phyloP scores from a whole-genome alignment of 2,113 vertebrate genomes.

The Proteles cristata region DNA sequence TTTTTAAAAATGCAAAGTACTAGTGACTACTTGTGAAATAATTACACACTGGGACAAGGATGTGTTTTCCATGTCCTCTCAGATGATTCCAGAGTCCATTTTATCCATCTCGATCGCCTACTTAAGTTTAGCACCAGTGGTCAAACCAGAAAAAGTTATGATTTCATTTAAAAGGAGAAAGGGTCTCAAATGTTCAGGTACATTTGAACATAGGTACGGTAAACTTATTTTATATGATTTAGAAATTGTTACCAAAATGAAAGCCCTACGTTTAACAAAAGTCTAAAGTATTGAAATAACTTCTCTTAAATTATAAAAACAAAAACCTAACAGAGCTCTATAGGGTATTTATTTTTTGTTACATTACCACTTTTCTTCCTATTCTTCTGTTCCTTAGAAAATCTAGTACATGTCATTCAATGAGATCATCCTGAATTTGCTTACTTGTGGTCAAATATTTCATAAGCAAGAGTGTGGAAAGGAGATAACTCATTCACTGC shows the following conservation, averaged over 20 bases:
- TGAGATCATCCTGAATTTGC: slow-evolving; percentile 56
- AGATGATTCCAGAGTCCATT: neutral
- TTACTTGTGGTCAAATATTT: slow-evolving; percentile 68
- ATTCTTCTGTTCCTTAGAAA: slow-evolving; percentile 24
- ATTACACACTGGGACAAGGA: neutral
- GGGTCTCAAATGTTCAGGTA: neutral
- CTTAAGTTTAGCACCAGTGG: neutral
- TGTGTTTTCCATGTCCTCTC: neutral
- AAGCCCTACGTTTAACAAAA: neutral
- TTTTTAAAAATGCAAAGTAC: neutral
- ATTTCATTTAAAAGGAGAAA: neutral
- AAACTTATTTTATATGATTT: neutral
- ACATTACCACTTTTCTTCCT: neutral
- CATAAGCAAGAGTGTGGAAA: slow-evolving; percentile 56
- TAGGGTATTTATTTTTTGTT: neutral
- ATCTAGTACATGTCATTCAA: slow-evolving; percentile 45
- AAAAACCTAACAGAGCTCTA: neutral
- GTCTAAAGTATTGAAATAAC: neutral
- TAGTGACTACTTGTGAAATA: neutral
- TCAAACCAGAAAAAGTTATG: neutral
- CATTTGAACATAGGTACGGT: neutral
- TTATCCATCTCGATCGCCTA: neutral
- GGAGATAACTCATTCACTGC: slow-evolving; percentile 54
- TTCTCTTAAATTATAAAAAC: neutral
- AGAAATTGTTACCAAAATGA: neutral